Evolutionary conservation across 2,797 vertebrate species (phyloP).

Genomic region (Trematomus bernacchii): DNA sequence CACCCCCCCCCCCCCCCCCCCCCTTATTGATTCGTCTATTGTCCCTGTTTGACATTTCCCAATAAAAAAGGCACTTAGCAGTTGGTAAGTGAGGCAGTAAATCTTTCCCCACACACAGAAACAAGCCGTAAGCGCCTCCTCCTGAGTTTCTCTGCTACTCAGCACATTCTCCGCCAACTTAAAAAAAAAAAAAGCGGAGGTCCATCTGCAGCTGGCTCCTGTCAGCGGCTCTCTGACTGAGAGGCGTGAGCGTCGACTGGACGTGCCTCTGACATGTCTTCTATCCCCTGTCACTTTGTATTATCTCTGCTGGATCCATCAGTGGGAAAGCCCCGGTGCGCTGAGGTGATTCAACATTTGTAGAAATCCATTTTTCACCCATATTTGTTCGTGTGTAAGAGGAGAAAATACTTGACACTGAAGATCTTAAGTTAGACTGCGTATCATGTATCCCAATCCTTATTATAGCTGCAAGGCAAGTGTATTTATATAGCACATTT

Average conservation of each 20-base stretch:
- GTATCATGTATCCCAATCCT: not conserved
- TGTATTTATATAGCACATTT: no score
- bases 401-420: not conserved
- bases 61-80: constrained; percentile 53
- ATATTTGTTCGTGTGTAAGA: not conserved
- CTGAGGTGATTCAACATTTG: constrained; percentile 10
- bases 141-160: constrained; percentile 25
- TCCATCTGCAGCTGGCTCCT: constrained; percentile 38
- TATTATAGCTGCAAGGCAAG: not conserved
- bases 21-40: constrained; percentile 11
- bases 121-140: constrained; percentile 36
- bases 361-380: not conserved
- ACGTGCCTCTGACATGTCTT: constrained; percentile 46
- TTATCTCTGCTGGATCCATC: constrained; percentile 43
- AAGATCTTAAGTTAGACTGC: not conserved
- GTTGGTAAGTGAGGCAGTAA: constrained; percentile 43
- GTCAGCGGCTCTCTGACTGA: constrained; percentile 47
- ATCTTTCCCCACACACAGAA: constrained; percentile 19
- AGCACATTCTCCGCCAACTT: constrained; percentile 13
- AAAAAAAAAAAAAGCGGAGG: not conserved
- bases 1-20: constrained; percentile 1
- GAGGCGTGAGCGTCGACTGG: constrained; percentile 36
- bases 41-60: constrained; percentile 36
- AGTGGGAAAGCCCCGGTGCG: not conserved
- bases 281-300: constrained; percentile 48